Evolutionary conservation across 2,888 invertebrate species (phyloP), one percentile per base, ranked within the genome.

Genomic region (Volucella inanis): DNA sequence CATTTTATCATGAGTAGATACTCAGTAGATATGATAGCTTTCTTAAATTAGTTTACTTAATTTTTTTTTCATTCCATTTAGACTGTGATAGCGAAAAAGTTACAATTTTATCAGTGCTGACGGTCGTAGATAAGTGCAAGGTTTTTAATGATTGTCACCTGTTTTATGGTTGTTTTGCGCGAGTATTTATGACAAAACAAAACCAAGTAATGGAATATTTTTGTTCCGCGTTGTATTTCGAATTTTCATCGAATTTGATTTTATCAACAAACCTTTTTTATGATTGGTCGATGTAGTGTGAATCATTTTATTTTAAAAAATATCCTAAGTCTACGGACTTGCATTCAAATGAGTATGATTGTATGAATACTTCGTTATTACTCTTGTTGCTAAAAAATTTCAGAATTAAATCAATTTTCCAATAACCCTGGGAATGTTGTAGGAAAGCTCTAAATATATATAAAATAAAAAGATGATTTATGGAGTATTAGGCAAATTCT

Each of bases 31-130:
- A 67, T 52, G 52, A 68, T 57, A 57, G 15, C 41, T 11, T 71
- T 61, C 50, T 14, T 61, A 50, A 72, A 61, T 43, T 31, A 50
- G 59, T 72, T 72, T 61, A 52, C 41, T 59, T 59, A 14, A 18
- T 22, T 71, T 41, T 15, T 52, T 61, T 52, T 50, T 59, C 49
- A 11, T 39, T 41, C 61, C 50, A 18, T 62, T 61, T 52, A 61
- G 61, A 52, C 52, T 72, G 10, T 15, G 71, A 72, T 72, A 72
- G 39, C 10, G 22, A 22, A 22, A 57, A 61, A 12, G 3, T 49
- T 52, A 1, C 31, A 52, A 61, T 61, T 45, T 72, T 52, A 72
- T 72, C 61, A 61, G 14, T 4, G 22, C 22, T 22, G 3, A 4
- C 2, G 22, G 1, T 12, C 0, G 0, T 41, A 59, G 47, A 57